Base-by-base conservation (phyloP, 2,888 invertebrate species). In the Agrochola lychnidis region DNA sequence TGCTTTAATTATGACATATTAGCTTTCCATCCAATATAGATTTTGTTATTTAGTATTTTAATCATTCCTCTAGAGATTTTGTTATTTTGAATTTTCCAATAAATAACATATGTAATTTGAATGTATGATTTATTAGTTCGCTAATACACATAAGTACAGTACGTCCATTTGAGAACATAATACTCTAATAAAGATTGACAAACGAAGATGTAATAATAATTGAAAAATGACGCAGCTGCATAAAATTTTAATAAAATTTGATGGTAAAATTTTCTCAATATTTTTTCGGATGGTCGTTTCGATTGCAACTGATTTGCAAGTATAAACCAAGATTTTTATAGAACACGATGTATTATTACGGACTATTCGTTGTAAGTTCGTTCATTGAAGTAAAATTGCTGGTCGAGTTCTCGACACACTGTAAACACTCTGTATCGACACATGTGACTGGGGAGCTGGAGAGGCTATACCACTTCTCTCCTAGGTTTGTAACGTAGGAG, bases 1-100 rank as follows among this genome's bases (percentile, higher is more conserved):
- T 40, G 69, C 57, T 71, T 62, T 80, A 75, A 76, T 75, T 78
- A 77, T 69, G 48, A 64, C 76, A 64, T 76, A 42, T 73, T 73
- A 66, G 59, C 30, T 30, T 57, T 81, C 30, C 14, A 22, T 61
- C 9, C 16, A 7, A 16, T 57, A 68, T 42, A 36, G 12, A 16
- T 68, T 68, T 67, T 22, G 22, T 19, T 30, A 45, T 48, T 72
- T 25, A 6, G 16, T 30, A 16, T 42, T n/a, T 63, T 63, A 25
- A 19, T 12, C 0, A 6, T 45, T 48, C 4, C 19, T 45, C 0
- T 48, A 6, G 19, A 42, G 16, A 64, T 64, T 64, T n/a, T 1
- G 16, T 10, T 5, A 5, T 42, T 42, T 42, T 57, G 25, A 14
- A n/a, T 51, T 51, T 51, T 51, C 7, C 51, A 22, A 40, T 7